Percentiles rank a stretch among this genome's conserved stretches.
These are phyloP conservation scores for Cuculus canorus DNA, from an alignment of 2,797 vertebrate species.

Conservation along the genomic window DNA sequence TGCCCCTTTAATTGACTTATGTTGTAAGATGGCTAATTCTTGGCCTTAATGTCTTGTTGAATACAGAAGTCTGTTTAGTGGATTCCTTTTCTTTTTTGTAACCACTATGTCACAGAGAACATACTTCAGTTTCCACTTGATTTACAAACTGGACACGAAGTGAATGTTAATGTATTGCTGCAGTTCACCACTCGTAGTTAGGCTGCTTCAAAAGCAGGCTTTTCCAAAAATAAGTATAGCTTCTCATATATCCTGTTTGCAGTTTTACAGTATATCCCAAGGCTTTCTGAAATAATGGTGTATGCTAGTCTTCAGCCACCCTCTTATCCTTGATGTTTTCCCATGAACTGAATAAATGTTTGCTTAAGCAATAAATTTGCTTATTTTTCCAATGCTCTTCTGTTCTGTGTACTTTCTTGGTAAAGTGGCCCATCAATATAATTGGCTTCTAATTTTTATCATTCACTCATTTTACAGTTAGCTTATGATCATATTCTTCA, in stretches of 20 bases:
- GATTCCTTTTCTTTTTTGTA: neutral
- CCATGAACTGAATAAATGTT: neutral
- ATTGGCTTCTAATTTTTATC: neutral
- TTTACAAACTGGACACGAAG: neutral
- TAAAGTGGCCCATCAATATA: neutral
- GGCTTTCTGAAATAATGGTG: neutral
- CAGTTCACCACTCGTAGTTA: neutral
- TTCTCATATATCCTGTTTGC: neutral
- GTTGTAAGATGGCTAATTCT: neutral
- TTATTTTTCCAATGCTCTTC: neutral
- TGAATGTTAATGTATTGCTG: neutral
- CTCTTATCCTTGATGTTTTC: neutral
- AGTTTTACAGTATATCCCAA: neutral
- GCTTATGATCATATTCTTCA: neutral
- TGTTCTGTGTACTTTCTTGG: neutral
- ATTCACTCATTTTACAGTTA: slow-evolving; percentile 2
- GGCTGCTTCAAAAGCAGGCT: neutral
- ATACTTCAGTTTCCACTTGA: neutral
- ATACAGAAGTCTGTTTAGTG: neutral
- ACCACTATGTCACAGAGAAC: neutral
- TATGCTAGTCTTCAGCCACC: neutral
- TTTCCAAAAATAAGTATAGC: neutral
- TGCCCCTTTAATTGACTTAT: neutral
- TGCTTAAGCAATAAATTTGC: neutral
- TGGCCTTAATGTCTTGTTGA: neutral